Evolutionary conservation across 2,797 vertebrate genomes (phyloP), one percentile per base, ranked within the genome.

Genomic region (Clarias pachynema): DNA sequence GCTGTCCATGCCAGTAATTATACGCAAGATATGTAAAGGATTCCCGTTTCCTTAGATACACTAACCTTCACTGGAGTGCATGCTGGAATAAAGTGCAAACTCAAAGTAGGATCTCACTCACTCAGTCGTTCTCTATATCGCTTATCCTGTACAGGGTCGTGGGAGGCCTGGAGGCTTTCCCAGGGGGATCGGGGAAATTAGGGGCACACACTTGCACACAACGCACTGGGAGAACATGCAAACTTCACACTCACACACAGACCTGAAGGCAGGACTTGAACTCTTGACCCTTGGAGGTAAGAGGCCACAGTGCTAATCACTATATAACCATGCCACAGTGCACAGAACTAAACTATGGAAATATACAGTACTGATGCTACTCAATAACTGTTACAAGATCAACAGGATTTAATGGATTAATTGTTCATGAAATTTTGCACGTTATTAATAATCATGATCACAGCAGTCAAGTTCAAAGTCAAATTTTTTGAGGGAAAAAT

Each of bases 31-130:
- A 80, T 82, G 86, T 89, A 89, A 88, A 88, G 87, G 68, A 83
- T 86, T 89, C 89, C 81, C 66, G 90, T 91, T 91, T 44, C 79
- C 85, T 90, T 88, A 83, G 85, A 87, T 88, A 77, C 88, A 78
- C 87, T 88, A 84, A 59, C 86, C 84, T 87, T 91, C 90, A 93
- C 90, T 84, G 86, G 75, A 85, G 78, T 78, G 86, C 85, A 89
- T 89, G 90, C 82, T 93, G 29, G 83, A 31, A 87, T 80, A 79
- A 31, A 82, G 49, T 53, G 49, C 49, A 53, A 53, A 14, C 49
- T 14, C 49, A 53, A 53, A 53, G 12, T 53, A 14, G 49, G 49
- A 53, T 14, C 49, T 53, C 12, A 14, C 49, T 49, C 44, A 49
- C 44, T 49, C 44, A 12, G 44, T 3, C 44, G 44, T 49, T 49